These are phyloP conservation scores for Brachyopa scutellaris DNA, from an alignment of 2,888 invertebrate genomes.

Conservation along the genomic window DNA sequence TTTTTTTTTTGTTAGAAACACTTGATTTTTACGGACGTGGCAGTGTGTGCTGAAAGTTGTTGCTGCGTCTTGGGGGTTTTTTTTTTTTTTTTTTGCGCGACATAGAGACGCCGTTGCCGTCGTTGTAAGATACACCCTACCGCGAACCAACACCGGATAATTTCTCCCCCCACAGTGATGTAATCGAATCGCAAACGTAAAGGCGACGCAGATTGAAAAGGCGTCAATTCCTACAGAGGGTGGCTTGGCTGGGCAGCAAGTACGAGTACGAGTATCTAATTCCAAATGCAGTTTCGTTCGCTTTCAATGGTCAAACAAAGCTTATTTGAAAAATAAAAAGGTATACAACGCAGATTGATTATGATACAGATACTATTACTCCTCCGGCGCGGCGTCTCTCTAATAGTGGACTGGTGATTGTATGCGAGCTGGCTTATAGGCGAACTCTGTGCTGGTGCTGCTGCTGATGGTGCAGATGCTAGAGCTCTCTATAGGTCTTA, in stretches of 20 bases:
- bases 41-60: neutral
- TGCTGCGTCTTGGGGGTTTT: neutral
- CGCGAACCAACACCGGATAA: slow-evolving; percentile 11
- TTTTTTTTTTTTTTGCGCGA: slow-evolving; percentile 17
- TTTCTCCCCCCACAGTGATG: slow-evolving; percentile 17
- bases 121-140: slow-evolving; percentile 5
- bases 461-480: slow-evolving; percentile 36
- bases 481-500: slow-evolving; percentile 34
- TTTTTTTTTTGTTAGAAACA: neutral
- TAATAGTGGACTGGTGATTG: slow-evolving; percentile 18
- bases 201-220: slow-evolving; percentile 13
- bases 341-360: slow-evolving; percentile 30
- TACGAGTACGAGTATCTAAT: neutral
- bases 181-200: slow-evolving; percentile 24
- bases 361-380: slow-evolving; percentile 27
- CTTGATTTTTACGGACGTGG: slow-evolving; percentile 17
- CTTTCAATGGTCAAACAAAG: neutral
- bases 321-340: slow-evolving; percentile 5
- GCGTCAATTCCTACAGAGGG: slow-evolving; percentile 25
- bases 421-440: slow-evolving; percentile 21
- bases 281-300: neutral
- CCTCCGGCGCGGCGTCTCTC: slow-evolving; percentile 3
- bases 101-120: slow-evolving; percentile 7
- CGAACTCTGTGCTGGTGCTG: slow-evolving; percentile 3
- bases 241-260: neutral